Evolutionary conservation across 2,888 invertebrate species (phyloP).

Genomic region (Panopea generosa): DNA sequence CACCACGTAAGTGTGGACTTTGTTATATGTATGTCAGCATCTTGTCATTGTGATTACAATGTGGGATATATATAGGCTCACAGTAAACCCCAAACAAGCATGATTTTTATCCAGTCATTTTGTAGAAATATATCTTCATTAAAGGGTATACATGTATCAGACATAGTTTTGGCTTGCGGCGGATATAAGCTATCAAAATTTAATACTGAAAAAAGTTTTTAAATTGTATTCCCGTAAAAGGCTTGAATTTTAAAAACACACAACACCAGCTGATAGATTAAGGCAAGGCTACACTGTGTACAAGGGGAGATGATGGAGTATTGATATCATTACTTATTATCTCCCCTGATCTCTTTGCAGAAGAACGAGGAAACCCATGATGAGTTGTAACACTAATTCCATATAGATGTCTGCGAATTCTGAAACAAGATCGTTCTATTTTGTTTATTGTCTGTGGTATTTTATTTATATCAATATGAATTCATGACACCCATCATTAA

Average conservation of each 20-base stretch:
- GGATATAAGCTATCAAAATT: too few species aligned
- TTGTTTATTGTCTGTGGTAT: too few species aligned
- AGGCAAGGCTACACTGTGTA: constrained; percentile 35
- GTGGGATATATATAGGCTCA: too few species aligned
- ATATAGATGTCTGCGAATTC: constrained; percentile 8
- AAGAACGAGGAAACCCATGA: constrained; percentile 57
- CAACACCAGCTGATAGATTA: not conserved
- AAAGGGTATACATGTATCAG: not conserved
- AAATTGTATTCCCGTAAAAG: too few species aligned
- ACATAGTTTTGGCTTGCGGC: too few species aligned
- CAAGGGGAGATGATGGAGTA: constrained; percentile 56
- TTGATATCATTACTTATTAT: constrained; percentile 39
- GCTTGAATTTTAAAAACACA: not conserved
- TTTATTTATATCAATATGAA: too few species aligned
- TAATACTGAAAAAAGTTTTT: too few species aligned
- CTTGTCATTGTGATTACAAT: not conserved
- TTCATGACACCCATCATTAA: too few species aligned
- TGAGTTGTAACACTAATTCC: constrained; percentile 66
- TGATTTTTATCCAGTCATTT: not conserved
- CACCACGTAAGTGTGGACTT: too few species aligned
- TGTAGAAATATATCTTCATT: not conserved
- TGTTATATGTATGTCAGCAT: not conserved
- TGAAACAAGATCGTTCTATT: too few species aligned
- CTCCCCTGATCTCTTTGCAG: constrained; percentile 69
- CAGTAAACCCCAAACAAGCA: not conserved